Evolutionary conservation across 2,113 vertebrate genomes (phyloP), one percentile per base, ranked within the genome.

Genomic region (Caranx melampygus): DNA sequence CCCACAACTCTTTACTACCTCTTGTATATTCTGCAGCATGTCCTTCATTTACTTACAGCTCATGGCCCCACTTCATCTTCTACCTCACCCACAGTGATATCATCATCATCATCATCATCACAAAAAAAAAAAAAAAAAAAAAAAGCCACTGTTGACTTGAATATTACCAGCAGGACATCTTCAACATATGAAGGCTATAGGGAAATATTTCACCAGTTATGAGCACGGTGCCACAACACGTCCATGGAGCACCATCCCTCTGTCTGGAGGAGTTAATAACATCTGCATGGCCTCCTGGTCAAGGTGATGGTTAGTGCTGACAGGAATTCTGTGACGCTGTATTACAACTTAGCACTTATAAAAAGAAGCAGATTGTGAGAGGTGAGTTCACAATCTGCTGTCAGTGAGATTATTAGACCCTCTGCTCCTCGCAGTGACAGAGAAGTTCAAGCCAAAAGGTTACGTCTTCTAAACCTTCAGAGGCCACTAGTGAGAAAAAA

Each of bases 251-350:
- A 18, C 8, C 68, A 55, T 77, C 59, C 20, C 45, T 70, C 65
- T 55, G 65, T 69, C 68, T 77, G 35, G 74, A 88, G 81, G 74
- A 83, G 45, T 80, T 86, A 85, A 89, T 90, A 79, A 84, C 44
- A 78, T 85, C 35, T 57, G 12, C 76, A 67, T 80, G 62, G 33
- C 16, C 55, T 58, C 77, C 51, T 52, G 75, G 78, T 80, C 78
- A 79, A 78, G 81, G 68, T 81, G 78, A 92, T 90, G 85, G 90
- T 92, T 90, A 90, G 47, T 47, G 37, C 34, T 55, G 45, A 83
- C 87, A 76, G 31, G 78, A 79, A 83, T 79, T 81, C 78, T 66
- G 55, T 58, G 62, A 61, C 75, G 78, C 77, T 83, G 81, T 90
- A 75, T 91, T 82, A 79, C 78, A 83, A 74, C 40, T 71, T 78